Evolutionary conservation across 2,113 vertebrate species (phyloP).

Genomic region (Cephalopterus ornatus): DNA sequence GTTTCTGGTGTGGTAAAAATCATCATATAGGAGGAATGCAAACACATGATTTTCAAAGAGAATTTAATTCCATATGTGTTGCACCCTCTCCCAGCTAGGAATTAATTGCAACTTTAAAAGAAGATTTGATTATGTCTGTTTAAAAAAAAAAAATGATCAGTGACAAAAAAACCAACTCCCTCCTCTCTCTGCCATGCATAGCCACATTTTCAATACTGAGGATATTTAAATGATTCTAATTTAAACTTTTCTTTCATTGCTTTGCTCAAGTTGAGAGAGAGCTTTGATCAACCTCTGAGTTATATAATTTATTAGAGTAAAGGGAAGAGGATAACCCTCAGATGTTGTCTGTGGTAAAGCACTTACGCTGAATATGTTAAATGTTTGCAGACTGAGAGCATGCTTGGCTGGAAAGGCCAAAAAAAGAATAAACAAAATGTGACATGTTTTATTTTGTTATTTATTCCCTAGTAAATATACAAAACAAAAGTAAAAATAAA

Average conservation of each 20-base stretch:
- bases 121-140: conserved; percentile 70
- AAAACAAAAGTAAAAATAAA: conserved; percentile 76
- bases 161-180: not conserved
- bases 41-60: conserved; percentile 80
- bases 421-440: conserved; percentile 77
- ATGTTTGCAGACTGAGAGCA: conserved; percentile 80
- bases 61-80: conserved; percentile 79
- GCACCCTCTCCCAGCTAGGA: conserved; percentile 61
- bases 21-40: conserved; percentile 80
- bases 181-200: not conserved
- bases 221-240: conserved; percentile 78
- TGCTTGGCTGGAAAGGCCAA: conserved; percentile 65
- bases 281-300: conserved; percentile 79
- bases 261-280: conserved; percentile 67
- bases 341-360: conserved; percentile 84
- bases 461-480: conserved; percentile 73
- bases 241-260: conserved; percentile 79
- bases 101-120: conserved; percentile 79
- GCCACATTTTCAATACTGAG: conserved; percentile 68
- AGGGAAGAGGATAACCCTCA: conserved; percentile 83
- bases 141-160: conserved; percentile 38
- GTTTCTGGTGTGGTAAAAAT: conserved; percentile 83
- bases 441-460: conserved; percentile 79
- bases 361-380: conserved; percentile 80
- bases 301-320: conserved; percentile 77